phyloP scores from a whole-genome alignment of 2,113 vertebrate genomes.

The Lepisosteus oculatus region DNA sequence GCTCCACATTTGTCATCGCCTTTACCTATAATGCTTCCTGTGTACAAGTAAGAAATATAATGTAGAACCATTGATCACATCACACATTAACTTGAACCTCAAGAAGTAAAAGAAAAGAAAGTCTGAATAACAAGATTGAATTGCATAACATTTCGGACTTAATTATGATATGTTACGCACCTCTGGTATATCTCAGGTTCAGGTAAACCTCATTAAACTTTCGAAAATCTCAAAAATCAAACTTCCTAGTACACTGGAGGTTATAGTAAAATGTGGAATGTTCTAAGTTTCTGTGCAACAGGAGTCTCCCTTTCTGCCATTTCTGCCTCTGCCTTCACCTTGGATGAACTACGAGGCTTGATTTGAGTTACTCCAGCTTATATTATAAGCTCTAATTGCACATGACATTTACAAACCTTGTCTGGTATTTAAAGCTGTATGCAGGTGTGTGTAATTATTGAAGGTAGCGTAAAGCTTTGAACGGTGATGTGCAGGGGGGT shows the following conservation, averaged over 20 bases:
- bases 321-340: conserved; percentile 48
- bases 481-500: conserved; percentile 35
- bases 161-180: background rate
- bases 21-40: conserved; percentile 69
- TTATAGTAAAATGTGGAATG: background rate
- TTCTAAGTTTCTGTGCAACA: conserved; percentile 17
- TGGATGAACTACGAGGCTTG: conserved; percentile 60
- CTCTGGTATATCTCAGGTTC: conserved; percentile 47
- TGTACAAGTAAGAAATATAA: conserved; percentile 71
- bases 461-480: conserved; percentile 51
- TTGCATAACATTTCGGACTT: background rate
- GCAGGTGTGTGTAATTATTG: conserved; percentile 77
- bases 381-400: conserved; percentile 79
- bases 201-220: conserved; percentile 51
- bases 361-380: conserved; percentile 72
- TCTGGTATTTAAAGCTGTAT: conserved; percentile 78
- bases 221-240: conserved; percentile 41
- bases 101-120: too few relatives aligned
- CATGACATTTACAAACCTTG: conserved; percentile 75
- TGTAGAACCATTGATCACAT: background rate
- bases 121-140: too few relatives aligned
- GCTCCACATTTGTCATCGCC: conserved; percentile 73
- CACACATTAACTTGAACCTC: too few relatives aligned
- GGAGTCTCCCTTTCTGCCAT: conserved; percentile 32
- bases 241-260: conserved; percentile 36